Evolutionary conservation across 2,797 vertebrate species (phyloP), one percentile per base, ranked within the genome.

Genomic region (Platalea minor): DNA sequence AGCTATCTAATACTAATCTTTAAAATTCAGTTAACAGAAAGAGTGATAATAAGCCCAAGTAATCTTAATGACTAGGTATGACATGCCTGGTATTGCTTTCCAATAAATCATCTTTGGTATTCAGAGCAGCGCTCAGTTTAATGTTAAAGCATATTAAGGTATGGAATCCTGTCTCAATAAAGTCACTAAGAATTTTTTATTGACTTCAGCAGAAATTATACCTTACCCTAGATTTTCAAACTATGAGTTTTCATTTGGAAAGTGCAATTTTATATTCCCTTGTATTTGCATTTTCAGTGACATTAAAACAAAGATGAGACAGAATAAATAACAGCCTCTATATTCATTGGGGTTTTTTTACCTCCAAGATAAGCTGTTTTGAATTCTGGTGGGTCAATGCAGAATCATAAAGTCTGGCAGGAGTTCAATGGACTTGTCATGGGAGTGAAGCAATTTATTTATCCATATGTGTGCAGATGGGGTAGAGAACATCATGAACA

Each of bases 321-420:
- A 72, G 81, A 91, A 93, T 79, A 91, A 94, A 73, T 67, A 82
- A 60, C 67, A 94, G 53, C 56, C 25, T 70, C 59, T 68, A 29
- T 68, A 51, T 85, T 85, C 33, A 21, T n/a, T 76, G 13, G 7
- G 24, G 12, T 35, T 51, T 50, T 76, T 83, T 90, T 64, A 80
- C 50, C 73, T 91, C 69, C 76, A 67, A 53, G 37, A 81, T 72
- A 92, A 85, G 88, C 78, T 86, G 13, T 91, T 91, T 73, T 83
- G 75, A 85, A 74, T 93, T 95, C 88, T 80, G 31, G 65, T 93
- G 78, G 89, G 84, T 96, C 81, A 94, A 39, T 91, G 78, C 72
- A 92, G 78, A 92, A 74, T 91, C 28, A 3, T 75, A 78, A 94
- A 95, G 65, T 57, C 84, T 94, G 75, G 61, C 80, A 91, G 86